Percentiles rank a stretch among this genome's conserved stretches.
Conservation (phyloP, 2,888 invertebrate genomes). For the Aphrophora alni region DNA sequence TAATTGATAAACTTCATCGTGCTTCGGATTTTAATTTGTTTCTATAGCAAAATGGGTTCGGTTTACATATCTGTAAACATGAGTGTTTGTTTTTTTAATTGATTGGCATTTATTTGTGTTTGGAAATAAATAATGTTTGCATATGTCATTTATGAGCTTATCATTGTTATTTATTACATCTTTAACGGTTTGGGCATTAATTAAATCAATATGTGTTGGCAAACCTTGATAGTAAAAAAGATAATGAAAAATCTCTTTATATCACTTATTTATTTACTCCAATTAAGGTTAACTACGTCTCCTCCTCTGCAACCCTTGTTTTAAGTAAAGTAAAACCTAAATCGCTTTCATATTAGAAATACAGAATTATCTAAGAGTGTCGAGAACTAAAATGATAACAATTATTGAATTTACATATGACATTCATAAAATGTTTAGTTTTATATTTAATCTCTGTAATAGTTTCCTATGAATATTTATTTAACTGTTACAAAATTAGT, state of each 20-base stretch:
- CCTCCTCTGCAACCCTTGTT: no score
- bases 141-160: background rate
- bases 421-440: no score
- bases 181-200: background rate
- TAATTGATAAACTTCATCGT: background rate
- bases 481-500: no score
- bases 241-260: background rate
- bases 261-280: no score
- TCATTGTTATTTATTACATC: background rate
- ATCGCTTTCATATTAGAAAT: no score
- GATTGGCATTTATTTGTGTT: background rate
- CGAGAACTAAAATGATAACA: no score
- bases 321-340: no score
- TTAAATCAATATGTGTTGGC: background rate
- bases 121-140: background rate
- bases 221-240: background rate
- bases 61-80: background rate
- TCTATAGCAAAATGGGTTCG: background rate
- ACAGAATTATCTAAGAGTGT: no score
- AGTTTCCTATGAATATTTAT: no score
- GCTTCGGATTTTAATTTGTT: constrained; percentile 6
- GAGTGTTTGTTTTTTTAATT: background rate
- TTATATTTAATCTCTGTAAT: no score
- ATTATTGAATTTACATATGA: no score
- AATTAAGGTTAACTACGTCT: no score